These are phyloP conservation scores for Elaphurus davidianus DNA, from an alignment of 2,113 vertebrate genomes.

Conservation along the genomic window DNA sequence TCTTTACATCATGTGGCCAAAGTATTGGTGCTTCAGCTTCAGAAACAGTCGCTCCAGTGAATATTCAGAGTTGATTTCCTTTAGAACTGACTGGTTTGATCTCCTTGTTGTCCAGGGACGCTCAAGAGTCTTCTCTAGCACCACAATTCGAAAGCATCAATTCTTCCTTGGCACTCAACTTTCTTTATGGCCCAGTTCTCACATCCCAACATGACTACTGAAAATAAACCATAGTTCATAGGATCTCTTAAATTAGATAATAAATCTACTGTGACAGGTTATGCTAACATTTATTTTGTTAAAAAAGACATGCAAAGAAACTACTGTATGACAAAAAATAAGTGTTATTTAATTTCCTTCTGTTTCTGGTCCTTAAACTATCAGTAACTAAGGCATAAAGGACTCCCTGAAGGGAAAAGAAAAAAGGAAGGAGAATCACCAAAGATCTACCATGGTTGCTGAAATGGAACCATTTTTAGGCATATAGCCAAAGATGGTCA, in stretches of 20 bases:
- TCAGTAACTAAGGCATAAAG: not conserved
- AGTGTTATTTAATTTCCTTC: not conserved
- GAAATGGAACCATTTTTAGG: not conserved
- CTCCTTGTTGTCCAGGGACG: not conserved
- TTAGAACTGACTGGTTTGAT: not conserved
- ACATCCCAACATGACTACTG: not conserved
- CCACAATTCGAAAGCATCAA: not conserved
- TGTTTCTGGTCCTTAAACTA: not conserved
- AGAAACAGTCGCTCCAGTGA: fast-evolving
- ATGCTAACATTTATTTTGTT: not conserved
- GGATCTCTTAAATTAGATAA: not conserved
- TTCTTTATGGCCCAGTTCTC: not conserved
- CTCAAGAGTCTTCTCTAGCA: not conserved
- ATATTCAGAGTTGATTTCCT: not conserved
- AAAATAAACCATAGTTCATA: not conserved
- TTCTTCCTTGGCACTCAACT: not conserved
- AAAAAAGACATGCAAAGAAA: not conserved
- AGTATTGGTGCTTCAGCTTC: not conserved
- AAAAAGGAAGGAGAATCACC: not conserved
- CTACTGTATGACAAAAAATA: not conserved
- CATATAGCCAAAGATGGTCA: fast-evolving
- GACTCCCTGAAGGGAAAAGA: not conserved
- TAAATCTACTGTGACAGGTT: not conserved
- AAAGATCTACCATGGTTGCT: not conserved
- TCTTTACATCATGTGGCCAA: not conserved